These are phyloP conservation scores for Kryptopterus vitreolus DNA, from an alignment of 2,797 vertebrate genomes.

Conservation along the genomic window DNA sequence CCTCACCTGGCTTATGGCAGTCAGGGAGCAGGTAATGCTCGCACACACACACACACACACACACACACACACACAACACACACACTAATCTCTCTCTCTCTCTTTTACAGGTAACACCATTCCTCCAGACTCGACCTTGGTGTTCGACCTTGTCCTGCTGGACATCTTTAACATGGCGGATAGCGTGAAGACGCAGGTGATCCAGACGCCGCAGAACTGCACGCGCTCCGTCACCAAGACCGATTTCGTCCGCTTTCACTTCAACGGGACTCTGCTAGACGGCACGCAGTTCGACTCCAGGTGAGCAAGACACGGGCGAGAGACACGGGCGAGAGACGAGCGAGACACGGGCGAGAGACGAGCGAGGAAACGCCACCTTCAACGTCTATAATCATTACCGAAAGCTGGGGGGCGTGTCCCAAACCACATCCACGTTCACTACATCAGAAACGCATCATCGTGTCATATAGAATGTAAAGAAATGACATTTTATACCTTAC, in stretches of 20 bases:
- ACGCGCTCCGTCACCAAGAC: conserved; percentile 85
- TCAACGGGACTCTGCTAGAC: conserved; percentile 88
- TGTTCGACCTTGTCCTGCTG: conserved; percentile 87
- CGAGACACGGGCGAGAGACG: too few relatives aligned
- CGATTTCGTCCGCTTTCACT: conserved; percentile 94
- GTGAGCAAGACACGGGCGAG: conserved; percentile 64
- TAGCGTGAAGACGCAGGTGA: conserved; percentile 80
- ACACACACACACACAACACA: conserved; percentile 3
- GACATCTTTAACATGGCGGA: conserved; percentile 93
- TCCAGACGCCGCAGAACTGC: conserved; percentile 80
- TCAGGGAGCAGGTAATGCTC: conserved; percentile 82
- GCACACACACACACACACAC: not conserved
- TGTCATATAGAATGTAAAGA: not conserved
- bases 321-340: not conserved
- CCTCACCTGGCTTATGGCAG: conserved; percentile 91
- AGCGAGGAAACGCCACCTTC: not conserved
- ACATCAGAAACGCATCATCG: not conserved
- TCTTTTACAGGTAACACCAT: conserved; percentile 68
- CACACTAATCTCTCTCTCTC: not conserved
- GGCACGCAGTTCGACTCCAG: conserved; percentile 89
- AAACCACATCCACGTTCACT: not conserved
- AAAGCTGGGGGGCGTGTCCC: not conserved
- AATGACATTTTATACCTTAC: not conserved
- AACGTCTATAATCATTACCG: not conserved
- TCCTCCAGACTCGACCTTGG: conserved; percentile 87